Evolutionary conservation across 2,797 vertebrate species (phyloP).

Genomic region (Muscicapa striata): DNA sequence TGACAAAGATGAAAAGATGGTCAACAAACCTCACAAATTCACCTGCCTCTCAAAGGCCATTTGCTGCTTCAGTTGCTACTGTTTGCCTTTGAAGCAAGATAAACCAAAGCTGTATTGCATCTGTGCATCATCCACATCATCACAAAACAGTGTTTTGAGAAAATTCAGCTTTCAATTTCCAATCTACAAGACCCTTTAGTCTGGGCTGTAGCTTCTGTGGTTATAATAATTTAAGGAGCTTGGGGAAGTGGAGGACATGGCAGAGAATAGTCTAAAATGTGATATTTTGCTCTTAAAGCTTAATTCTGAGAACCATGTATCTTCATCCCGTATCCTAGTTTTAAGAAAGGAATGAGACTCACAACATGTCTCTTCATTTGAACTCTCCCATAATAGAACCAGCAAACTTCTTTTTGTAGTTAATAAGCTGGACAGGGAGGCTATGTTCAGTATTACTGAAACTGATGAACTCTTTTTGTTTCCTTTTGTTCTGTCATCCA

Average conservation of each 20-base stretch:
- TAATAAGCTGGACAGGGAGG: neutral
- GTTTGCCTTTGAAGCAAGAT: slow-evolving; percentile 33
- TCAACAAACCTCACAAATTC: neutral
- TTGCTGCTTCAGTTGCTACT: slow-evolving; percentile 6
- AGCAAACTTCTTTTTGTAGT: neutral
- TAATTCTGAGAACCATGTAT: neutral
- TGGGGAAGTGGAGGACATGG: neutral
- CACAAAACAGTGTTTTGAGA: neutral
- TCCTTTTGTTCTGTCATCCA: neutral
- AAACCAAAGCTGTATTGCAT: neutral
- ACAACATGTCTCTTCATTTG: neutral
- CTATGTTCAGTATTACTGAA: neutral
- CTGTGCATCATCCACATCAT: neutral
- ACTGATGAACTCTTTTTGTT: neutral
- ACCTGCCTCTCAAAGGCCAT: neutral
- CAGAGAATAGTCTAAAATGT: neutral
- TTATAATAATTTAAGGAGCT: neutral
- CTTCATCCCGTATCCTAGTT: neutral
- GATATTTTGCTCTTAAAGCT: neutral
- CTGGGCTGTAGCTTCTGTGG: neutral
- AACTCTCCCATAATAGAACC: neutral
- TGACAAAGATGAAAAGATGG: neutral
- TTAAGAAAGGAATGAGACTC: neutral
- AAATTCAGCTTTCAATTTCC: neutral
- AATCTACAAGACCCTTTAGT: neutral